A percentile compares a stretch with the other conserved stretches of the same genome.
Conservation (phyloP, 1,140 invertebrate species). For the Trichomalopsis sarcophagae region DNA sequence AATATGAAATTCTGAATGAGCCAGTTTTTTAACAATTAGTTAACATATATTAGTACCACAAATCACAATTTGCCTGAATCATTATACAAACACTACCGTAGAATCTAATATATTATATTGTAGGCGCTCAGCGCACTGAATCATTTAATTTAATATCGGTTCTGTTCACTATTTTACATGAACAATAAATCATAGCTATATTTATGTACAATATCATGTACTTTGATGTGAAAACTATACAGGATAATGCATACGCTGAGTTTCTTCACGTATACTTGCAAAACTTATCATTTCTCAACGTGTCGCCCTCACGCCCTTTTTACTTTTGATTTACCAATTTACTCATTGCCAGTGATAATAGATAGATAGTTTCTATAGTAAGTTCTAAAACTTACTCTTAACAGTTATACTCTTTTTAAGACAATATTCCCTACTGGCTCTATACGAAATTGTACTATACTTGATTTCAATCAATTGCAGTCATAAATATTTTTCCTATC, state of each 20-base stretch:
- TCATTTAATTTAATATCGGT: not conserved
- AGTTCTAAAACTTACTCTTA: not conserved
- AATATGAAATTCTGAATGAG: not conserved
- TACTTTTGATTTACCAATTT: not conserved
- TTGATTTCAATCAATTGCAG: not conserved
- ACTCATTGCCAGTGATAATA: not conserved
- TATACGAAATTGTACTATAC: not conserved
- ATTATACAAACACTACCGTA: conserved; percentile 7
- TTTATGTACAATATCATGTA: conserved; percentile 9
- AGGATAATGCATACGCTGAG: not conserved
- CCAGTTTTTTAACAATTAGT: not conserved
- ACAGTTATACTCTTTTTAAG: not conserved
- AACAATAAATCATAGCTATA: conserved; percentile 3
- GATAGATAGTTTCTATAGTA: not conserved
- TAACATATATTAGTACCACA: not conserved
- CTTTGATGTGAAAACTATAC: conserved; percentile 15
- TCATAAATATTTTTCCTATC: not conserved
- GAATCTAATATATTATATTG: not conserved
- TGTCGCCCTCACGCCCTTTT: not conserved
- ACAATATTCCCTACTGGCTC: not conserved
- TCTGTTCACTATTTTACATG: conserved; percentile 13
- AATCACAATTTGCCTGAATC: not conserved
- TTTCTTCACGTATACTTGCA: not conserved
- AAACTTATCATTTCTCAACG: not conserved
- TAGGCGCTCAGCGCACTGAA: conserved; percentile 10